These are phyloP conservation scores for Auanema freiburgensis DNA, from an alignment of 2,888 invertebrate species.

Conservation along the genomic window DNA sequence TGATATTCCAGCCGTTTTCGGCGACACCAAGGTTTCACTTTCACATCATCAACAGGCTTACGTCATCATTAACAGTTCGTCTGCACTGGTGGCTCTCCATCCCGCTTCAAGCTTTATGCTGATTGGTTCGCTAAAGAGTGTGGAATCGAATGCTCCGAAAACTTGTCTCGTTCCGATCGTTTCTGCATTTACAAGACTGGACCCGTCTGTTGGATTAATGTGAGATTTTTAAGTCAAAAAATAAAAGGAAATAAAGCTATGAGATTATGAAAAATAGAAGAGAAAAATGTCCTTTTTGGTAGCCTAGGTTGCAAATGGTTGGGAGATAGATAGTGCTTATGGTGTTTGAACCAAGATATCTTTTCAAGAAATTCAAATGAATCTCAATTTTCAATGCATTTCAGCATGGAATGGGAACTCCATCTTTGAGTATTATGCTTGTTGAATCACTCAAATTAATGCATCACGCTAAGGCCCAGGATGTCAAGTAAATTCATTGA, in stretches of 20 bases:
- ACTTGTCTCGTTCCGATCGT: conserved; percentile 66
- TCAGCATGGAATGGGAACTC: conserved; percentile 96
- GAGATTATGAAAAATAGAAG: no score
- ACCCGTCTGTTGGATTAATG: conserved; percentile 67
- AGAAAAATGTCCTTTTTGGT: no score
- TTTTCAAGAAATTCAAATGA: no score
- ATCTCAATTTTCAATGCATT: conserved; percentile 7
- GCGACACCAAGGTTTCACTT: conserved; percentile 40
- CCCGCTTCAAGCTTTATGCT: conserved; percentile 66
- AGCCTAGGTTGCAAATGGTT: no score
- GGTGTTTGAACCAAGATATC: no score
- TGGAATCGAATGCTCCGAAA: conserved; percentile 43
- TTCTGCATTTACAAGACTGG: conserved; percentile 68
- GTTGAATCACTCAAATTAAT: conserved; percentile 95
- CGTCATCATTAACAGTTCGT: conserved; percentile 65
- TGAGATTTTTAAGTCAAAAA: conserved; percentile 43
- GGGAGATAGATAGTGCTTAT: no score
- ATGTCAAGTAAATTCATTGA: conserved; percentile 70
- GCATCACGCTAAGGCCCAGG: conserved; percentile 83
- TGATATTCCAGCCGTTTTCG: conserved; percentile 47
- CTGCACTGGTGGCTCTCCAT: conserved; percentile 67
- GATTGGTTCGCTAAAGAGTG: conserved; percentile 63
- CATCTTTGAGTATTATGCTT: conserved; percentile 89
- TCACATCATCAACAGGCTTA: not conserved
- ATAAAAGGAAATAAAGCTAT: no score